Base-by-base conservation (phyloP, 1,140 invertebrate species). In the Caenorhabditis latens region DNA sequence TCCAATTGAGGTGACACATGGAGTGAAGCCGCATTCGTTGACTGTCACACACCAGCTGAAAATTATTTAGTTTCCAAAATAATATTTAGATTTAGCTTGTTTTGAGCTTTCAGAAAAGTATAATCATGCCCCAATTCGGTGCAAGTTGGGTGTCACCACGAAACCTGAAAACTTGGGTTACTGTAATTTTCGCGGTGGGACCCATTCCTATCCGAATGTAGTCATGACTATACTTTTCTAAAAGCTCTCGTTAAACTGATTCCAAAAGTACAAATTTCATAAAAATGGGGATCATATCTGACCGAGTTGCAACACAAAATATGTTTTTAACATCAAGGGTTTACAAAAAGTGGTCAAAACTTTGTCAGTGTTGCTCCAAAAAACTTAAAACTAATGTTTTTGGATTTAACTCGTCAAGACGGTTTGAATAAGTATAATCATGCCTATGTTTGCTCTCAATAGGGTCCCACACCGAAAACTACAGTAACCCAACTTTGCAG, bases 41-140 rank as follows among this genome's bases (percentile, higher is more conserved):
- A 79, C 71, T 24, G 71, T 79, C 2, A 50, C 71, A 24, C 71
- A 79, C 71, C 71, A 79, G n/a, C 71, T 79, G 57, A 58, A 58
- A 58, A 21, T 21, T 21, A 16, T 5, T 9, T 0, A 21, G n/a
- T 5, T 58, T 58, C 21, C 19, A 21, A 58, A 21, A 58, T 0
- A 0, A 21, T n/a, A 19, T 58, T 58, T 21, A n/a, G n/a, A 58
- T n/a, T 58, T 8, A 21, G 57, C 57, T 58, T 3, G 57, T 58
- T 21, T 19, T 0, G 16, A 21, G 57, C 57, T 58, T 58, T 21
- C 11, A 58, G 8, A 58, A n/a, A n/a, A 58, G 16, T 19, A 58
- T n/a, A n/a, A n/a, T 58, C 16, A 58, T 58, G 57, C 3, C 2
- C n/a, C 6, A 19, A 1, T 58, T 58, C n/a, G n/a, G n/a, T n/a